Conservation (phyloP, 2,888 invertebrate species). For the Sinotaia quadrata region DNA sequence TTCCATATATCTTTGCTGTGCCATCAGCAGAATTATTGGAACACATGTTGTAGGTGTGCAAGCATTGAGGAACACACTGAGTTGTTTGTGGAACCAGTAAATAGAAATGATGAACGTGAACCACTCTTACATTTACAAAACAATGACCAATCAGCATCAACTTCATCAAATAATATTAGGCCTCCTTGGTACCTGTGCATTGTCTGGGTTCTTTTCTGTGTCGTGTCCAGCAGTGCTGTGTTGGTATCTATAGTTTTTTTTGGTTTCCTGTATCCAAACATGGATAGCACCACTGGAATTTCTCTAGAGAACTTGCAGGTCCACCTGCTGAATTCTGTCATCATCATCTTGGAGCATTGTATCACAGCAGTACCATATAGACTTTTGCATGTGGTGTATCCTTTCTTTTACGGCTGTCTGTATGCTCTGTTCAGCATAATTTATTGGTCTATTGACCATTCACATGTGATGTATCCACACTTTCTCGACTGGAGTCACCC, state of each 20-base stretch:
- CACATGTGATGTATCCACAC: constrained; percentile 63
- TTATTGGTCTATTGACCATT: constrained; percentile 61
- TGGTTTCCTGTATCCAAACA: constrained; percentile 50
- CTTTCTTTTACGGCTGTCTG: constrained; percentile 51
- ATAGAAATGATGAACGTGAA: no score
- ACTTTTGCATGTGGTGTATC: constrained; percentile 58
- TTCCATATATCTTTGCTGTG: neutral
- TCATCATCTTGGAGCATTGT: constrained; percentile 58
- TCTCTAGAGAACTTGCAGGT: constrained; percentile 51
- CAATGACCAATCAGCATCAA: no score
- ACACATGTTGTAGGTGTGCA: neutral
- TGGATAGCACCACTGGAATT: neutral
- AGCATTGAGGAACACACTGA: neutral
- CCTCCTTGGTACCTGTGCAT: constrained; percentile 37
- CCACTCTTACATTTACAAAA: no score
- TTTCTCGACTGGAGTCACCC: no score
- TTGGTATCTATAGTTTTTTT: constrained; percentile 65
- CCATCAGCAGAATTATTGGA: neutral
- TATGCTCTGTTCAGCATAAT: constrained; percentile 62
- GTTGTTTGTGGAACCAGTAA: constrained; percentile 3
- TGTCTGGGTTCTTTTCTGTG: constrained; percentile 57
- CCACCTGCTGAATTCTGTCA: constrained; percentile 61
- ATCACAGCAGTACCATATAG: constrained; percentile 58
- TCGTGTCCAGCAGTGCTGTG: constrained; percentile 46
- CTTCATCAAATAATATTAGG: no score